These are phyloP conservation scores for Polypterus bichir DNA, from an alignment of 2,113 vertebrate genomes.

Conservation along the genomic window DNA sequence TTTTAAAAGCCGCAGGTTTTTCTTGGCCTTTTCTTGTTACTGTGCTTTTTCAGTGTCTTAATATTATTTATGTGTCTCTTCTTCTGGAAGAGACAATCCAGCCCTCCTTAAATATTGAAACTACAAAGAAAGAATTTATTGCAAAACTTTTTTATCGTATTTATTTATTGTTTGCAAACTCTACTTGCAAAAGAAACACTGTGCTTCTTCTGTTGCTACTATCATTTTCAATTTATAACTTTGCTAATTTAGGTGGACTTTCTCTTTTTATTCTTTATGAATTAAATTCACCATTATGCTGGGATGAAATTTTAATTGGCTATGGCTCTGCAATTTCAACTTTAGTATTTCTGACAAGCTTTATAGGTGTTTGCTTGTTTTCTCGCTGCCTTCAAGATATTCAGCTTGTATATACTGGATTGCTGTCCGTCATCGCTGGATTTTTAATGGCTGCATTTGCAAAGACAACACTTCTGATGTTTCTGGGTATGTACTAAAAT, in stretches of 20 bases:
- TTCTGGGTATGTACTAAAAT: constrained; percentile 67
- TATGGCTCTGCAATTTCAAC: constrained; percentile 72
- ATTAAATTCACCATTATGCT: constrained; percentile 79
- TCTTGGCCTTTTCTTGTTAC: constrained; percentile 67
- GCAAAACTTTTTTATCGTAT: constrained; percentile 49
- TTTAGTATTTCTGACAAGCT: constrained; percentile 64
- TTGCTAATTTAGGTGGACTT: constrained; percentile 48
- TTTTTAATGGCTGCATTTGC: constrained; percentile 62
- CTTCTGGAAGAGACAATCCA: constrained; percentile 61
- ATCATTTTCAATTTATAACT: constrained; percentile 54
- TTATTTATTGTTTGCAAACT: constrained; percentile 57
- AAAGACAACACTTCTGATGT: constrained; percentile 75
- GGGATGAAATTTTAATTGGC: constrained; percentile 80
- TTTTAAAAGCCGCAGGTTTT: constrained; percentile 66
- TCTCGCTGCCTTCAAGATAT: constrained; percentile 63
- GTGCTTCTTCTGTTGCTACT: constrained; percentile 57
- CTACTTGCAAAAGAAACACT: constrained; percentile 34
- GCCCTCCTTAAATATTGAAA: constrained; percentile 21
- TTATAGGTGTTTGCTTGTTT: constrained; percentile 63
- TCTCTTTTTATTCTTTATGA: constrained; percentile 71
- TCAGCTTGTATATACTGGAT: constrained; percentile 63
- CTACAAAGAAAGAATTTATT: constrained; percentile 30
- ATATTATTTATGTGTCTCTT: constrained; percentile 66
- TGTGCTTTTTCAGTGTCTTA: constrained; percentile 41
- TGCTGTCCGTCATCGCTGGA: constrained; percentile 60